Conservation (phyloP, 2,888 invertebrate species). For the Trachelus tabidus region DNA sequence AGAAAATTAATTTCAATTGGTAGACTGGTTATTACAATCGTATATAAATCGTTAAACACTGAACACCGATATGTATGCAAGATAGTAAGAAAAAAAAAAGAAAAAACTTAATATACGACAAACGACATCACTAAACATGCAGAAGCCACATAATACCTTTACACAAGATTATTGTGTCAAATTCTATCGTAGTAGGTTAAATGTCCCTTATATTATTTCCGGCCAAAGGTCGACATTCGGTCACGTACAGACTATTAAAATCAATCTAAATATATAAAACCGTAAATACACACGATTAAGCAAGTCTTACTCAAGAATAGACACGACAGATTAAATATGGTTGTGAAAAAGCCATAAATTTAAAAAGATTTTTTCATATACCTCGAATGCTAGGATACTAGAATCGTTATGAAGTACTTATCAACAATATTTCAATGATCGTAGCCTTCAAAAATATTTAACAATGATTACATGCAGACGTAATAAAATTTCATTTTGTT, state of each 20-base stretch:
- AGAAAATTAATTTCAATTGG: conserved; percentile 12
- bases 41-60: neutral
- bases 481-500: neutral
- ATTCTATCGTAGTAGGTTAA: neutral
- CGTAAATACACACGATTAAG: no score
- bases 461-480: neutral
- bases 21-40: neutral
- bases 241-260: neutral
- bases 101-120: neutral
- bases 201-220: neutral
- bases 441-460: neutral
- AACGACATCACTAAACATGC: neutral
- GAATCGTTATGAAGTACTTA: neutral
- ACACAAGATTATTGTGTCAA: neutral
- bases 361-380: neutral
- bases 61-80: neutral
- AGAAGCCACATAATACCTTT: neutral
- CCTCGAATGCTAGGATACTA: neutral
- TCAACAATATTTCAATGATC: neutral
- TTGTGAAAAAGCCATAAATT: neutral
- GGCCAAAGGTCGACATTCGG: neutral
- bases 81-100: neutral
- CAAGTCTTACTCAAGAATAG: neutral
- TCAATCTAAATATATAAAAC: neutral
- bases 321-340: neutral